Conservation (phyloP, 2,113 vertebrate species). For the Tautogolabrus adspersus region DNA sequence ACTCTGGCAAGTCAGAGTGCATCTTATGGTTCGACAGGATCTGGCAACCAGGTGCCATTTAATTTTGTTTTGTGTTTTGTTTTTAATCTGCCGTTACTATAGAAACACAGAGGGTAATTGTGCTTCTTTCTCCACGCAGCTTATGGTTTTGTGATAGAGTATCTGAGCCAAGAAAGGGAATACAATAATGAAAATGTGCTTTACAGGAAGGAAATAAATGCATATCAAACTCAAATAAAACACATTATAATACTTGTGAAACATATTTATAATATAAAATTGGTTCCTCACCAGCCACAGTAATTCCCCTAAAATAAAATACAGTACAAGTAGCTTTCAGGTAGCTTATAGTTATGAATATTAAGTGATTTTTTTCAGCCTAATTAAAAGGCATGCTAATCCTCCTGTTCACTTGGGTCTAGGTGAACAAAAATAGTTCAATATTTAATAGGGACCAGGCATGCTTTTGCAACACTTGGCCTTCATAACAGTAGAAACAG, state of each 20-base stretch:
- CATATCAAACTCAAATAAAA: neutral
- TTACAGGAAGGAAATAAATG: neutral
- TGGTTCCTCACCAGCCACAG: neutral
- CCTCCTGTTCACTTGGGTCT: slow-evolving; percentile 3
- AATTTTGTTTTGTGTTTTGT: slow-evolving; percentile 24
- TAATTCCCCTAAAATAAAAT: neutral
- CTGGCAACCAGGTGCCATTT: slow-evolving; percentile 9
- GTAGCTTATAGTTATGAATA: neutral
- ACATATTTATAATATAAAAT: neutral
- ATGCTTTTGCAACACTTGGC: slow-evolving; percentile 13
- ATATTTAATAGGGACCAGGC: slow-evolving; percentile 11
- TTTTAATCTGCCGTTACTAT: slow-evolving; percentile 40
- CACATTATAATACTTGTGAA: neutral
- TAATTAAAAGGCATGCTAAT: slow-evolving; percentile 17
- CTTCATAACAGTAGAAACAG: slow-evolving; percentile 18
- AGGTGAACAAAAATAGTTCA: slow-evolving; percentile 12
- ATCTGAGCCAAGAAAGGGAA: neutral
- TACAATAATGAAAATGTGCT: neutral
- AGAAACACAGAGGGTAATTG: slow-evolving; percentile 29
- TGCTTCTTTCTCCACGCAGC: neutral
- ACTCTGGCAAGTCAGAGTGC: slow-evolving; percentile 10
- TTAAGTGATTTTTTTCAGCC: slow-evolving; percentile 12
- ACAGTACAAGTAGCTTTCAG: neutral
- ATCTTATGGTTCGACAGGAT: slow-evolving; percentile 9
- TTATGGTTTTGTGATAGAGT: slow-evolving; percentile 1